A percentile compares a stretch with the other conserved stretches of the same genome.
phyloP scores from a whole-genome alignment of 2,797 vertebrate genomes.

The Odontamblyopus lacepedii region DNA sequence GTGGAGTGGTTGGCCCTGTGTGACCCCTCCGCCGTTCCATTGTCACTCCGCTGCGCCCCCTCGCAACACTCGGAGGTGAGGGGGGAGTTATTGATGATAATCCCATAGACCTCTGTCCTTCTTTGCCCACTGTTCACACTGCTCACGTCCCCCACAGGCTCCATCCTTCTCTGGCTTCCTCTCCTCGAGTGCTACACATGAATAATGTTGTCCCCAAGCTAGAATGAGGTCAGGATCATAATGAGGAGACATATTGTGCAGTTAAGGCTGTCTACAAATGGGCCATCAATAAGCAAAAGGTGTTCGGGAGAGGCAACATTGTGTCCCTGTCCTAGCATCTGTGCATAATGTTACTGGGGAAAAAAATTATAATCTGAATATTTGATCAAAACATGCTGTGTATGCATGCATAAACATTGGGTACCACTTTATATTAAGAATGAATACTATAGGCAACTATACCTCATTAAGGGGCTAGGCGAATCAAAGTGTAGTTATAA shows the following conservation, averaged over 20 bases:
- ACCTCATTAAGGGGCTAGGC: too few species aligned
- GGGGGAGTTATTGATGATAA: constrained; percentile 76
- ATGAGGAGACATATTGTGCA: constrained; percentile 67
- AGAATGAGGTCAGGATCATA: constrained; percentile 79
- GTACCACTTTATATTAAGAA: too few species aligned
- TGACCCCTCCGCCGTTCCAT: constrained; percentile 46
- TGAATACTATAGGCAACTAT: too few species aligned
- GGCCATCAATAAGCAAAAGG: constrained; percentile 72
- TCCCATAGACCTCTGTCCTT: constrained; percentile 58
- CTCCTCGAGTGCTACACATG: constrained; percentile 61
- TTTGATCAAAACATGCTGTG: constrained; percentile 22
- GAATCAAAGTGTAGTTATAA: too few species aligned
- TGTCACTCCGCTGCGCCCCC: constrained; percentile 46
- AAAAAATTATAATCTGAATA: constrained; percentile 46
- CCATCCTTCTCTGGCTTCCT: constrained; percentile 55
- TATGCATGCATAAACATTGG: neutral
- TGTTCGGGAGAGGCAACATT: constrained; percentile 53
- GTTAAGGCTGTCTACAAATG: constrained; percentile 67
- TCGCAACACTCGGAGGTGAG: constrained; percentile 32
- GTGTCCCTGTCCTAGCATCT: constrained; percentile 21
- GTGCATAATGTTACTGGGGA: constrained; percentile 32
- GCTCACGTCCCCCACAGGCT: constrained; percentile 45
- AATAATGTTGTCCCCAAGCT: constrained; percentile 77
- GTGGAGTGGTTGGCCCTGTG: constrained; percentile 52
- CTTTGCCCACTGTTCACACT: constrained; percentile 19